These are phyloP conservation scores for Brachionus paranguensis DNA, from an alignment of 1,140 invertebrate species.

Conservation along the genomic window DNA sequence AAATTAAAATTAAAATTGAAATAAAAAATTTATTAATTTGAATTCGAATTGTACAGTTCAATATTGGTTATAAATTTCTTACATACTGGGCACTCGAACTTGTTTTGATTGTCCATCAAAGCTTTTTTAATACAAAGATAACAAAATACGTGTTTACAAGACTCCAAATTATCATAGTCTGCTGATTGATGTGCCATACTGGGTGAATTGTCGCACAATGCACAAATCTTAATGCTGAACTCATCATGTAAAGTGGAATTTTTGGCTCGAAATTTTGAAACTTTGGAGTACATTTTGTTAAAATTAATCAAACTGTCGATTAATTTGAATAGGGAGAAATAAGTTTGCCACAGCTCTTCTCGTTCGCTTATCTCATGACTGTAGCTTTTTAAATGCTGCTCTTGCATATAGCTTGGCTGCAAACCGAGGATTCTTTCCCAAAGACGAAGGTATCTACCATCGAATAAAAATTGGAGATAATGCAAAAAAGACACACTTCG, in stretches of 20 bases:
- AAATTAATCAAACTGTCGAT: constrained; percentile 7
- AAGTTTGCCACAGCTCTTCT: constrained; percentile 36
- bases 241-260: neutral
- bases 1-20: neutral
- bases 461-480: neutral
- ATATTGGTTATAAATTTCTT: neutral
- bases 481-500: neutral
- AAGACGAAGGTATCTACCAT: constrained; percentile 11
- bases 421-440: constrained; percentile 18
- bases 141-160: constrained; percentile 14
- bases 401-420: neutral
- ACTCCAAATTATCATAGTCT: neutral
- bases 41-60: neutral
- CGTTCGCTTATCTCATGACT: neutral
- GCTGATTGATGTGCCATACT: neutral
- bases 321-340: constrained; percentile 25
- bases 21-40: constrained; percentile 3
- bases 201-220: constrained; percentile 16
- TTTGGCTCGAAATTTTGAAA: neutral
- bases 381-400: neutral
- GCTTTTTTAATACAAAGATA: constrained; percentile 24
- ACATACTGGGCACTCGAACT: neutral
- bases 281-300: neutral
- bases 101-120: neutral
- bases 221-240: neutral